A percentile compares a stretch with the other conserved stretches of the same genome.
phyloP scores from a whole-genome alignment of 1,140 invertebrate species.

The Heliconius hewitsoni region DNA sequence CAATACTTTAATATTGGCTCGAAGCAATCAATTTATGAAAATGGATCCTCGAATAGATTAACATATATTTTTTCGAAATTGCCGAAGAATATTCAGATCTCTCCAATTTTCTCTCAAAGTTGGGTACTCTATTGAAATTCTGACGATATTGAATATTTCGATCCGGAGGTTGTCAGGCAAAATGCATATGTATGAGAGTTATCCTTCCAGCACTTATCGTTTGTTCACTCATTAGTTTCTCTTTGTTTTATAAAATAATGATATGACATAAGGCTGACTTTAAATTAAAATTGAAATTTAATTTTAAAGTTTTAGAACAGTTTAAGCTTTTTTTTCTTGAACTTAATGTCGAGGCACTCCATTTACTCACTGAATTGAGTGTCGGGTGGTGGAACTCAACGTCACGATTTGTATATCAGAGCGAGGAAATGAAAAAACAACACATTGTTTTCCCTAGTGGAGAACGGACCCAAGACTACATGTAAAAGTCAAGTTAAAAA shows the following conservation, averaged over 20 bases:
- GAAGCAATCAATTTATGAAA: conserved; percentile 72
- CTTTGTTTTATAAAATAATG: conserved; percentile 32
- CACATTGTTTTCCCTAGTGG: no score
- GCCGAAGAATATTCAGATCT: conserved; percentile 72
- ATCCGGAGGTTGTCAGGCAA: conserved; percentile 55
- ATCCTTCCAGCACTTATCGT: conserved; percentile 50
- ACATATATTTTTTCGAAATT: conserved; percentile 72
- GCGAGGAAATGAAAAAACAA: no score
- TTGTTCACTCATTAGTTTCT: conserved; percentile 46
- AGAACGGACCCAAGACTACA: no score
- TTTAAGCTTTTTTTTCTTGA: no score
- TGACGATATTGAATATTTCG: conserved; percentile 73
- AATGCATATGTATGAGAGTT: conserved; percentile 68
- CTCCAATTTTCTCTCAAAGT: conserved; percentile 69
- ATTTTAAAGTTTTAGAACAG: neutral
- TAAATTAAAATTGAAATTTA: neutral
- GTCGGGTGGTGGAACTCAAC: no score
- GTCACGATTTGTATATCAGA: no score
- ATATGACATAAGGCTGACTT: neutral
- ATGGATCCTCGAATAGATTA: conserved; percentile 68
- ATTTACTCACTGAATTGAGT: no score
- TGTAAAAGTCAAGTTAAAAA: no score
- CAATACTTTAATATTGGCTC: conserved; percentile 66
- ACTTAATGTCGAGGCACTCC: no score
- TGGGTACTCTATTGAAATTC: conserved; percentile 70